These are phyloP conservation scores for Diadophis punctatus DNA, from an alignment of 2,113 vertebrate species.

Conservation along the genomic window DNA sequence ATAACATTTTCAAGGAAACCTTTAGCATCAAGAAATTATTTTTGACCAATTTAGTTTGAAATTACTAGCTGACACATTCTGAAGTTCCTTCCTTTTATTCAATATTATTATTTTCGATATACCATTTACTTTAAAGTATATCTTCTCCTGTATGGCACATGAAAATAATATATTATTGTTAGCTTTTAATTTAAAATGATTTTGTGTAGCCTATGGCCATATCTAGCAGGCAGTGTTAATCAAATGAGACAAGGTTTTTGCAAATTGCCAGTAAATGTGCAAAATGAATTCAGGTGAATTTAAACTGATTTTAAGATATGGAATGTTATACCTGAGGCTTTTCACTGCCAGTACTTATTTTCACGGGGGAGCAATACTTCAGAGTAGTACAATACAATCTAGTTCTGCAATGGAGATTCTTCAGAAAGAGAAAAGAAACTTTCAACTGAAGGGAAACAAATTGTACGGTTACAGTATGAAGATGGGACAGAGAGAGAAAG, in stretches of 20 bases:
- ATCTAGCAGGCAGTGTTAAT: not conserved
- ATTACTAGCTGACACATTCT: not conserved
- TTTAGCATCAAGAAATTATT: not conserved
- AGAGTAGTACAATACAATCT: not conserved
- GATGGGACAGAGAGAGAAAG: not conserved
- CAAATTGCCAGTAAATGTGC: not conserved
- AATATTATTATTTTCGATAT: not conserved
- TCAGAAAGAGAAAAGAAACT: not conserved
- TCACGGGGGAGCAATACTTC: not conserved
- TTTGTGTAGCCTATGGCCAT: not conserved
- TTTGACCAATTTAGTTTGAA: not conserved
- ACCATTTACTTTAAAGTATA: not conserved
- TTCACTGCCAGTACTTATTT: not conserved
- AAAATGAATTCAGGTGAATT: not conserved
- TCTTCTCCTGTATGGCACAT: not conserved
- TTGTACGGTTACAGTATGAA: constrained; percentile 34
- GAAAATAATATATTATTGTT: not conserved
- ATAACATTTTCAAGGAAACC: not conserved
- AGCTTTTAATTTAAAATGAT: not conserved
- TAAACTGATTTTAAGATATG: not conserved
- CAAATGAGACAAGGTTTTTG: not conserved
- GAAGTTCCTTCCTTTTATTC: not conserved
- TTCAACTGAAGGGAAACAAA: constrained; percentile 37
- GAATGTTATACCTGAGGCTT: not conserved
- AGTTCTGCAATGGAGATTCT: constrained; percentile 1